Percentiles rank a stretch among this genome's conserved stretches.
Evolutionary conservation across 2,113 vertebrate species (phyloP).

Genomic region (Mustelus asterias): DNA sequence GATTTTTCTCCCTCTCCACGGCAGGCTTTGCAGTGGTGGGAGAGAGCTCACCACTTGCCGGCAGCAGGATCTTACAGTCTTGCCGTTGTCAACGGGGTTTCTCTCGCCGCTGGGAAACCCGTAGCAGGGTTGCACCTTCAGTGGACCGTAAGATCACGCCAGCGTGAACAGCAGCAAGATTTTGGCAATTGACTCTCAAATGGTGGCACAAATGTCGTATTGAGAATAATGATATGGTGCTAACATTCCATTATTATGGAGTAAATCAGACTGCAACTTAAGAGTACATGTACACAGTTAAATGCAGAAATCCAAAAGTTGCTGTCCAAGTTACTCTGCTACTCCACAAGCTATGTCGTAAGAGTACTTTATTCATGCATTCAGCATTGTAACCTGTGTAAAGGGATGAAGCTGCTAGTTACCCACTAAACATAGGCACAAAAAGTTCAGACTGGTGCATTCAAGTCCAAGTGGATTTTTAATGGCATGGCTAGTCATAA

Average conservation of each 20-base stretch:
- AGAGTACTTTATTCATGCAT: not conserved
- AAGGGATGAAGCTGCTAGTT: not conserved
- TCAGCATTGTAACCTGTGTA: not conserved
- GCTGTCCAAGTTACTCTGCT: not conserved
- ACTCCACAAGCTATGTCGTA: not conserved
- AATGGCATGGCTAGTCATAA: not conserved
- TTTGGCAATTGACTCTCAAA: not conserved
- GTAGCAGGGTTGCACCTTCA: too few relatives aligned
- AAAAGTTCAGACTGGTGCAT: not conserved
- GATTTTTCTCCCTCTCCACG: too few relatives aligned
- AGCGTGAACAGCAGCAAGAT: too few relatives aligned
- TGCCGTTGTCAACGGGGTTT: too few relatives aligned
- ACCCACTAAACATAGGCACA: not conserved
- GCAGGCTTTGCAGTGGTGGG: too few relatives aligned
- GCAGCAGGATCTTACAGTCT: too few relatives aligned
- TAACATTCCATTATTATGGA: not conserved
- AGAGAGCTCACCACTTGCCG: too few relatives aligned
- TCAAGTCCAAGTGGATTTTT: not conserved
- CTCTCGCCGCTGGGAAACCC: too few relatives aligned
- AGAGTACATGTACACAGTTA: not conserved
- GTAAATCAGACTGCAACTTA: not conserved
- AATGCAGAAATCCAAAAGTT: not conserved
- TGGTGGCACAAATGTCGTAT: not conserved
- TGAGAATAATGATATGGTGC: not conserved
- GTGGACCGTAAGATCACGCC: too few relatives aligned